Percentiles rank a stretch among this genome's conserved stretches.
phyloP scores from a whole-genome alignment of 2,797 vertebrate genomes.

The Typhlichthys eigenmanni region DNA sequence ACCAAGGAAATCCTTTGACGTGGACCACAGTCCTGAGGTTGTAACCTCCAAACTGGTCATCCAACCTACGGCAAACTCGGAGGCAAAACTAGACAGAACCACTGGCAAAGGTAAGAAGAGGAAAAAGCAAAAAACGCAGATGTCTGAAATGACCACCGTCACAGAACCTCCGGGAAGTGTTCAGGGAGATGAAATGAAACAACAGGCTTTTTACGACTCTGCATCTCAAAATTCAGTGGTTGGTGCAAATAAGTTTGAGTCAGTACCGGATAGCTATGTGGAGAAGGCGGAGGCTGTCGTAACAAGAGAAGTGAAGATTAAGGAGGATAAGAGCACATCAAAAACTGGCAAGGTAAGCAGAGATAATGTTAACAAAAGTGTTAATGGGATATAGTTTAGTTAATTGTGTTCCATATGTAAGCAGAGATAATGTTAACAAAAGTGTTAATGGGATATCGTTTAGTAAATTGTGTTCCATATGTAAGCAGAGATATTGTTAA shows the following conservation, averaged over 20 bases:
- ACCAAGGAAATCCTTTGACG: constrained; percentile 3
- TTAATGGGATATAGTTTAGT: too few relatives aligned
- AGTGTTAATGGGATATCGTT: too few relatives aligned
- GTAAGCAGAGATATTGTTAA: too few relatives aligned
- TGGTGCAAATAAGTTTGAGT: constrained; percentile 38
- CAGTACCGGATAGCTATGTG: constrained; percentile 37
- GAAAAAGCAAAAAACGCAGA: constrained; percentile 19
- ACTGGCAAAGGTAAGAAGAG: constrained; percentile 36
- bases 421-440: too few relatives aligned
- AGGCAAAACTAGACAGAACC: constrained; percentile 15
- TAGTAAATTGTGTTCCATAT: too few relatives aligned
- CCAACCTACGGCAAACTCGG: constrained; percentile 3
- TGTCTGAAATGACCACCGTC: not conserved
- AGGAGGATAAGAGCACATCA: constrained; percentile 24
- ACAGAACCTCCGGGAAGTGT: constrained; percentile 14
- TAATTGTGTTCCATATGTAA: too few relatives aligned
- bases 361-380: too few relatives aligned
- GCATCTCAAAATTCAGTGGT: constrained; percentile 17
- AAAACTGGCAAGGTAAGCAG: constrained; percentile 64
- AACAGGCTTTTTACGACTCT: constrained; percentile 23
- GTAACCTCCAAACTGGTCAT: constrained; percentile 2
- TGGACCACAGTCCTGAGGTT: constrained; percentile 1
- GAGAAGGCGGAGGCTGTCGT: constrained; percentile 42
- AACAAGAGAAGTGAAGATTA: constrained; percentile 10
- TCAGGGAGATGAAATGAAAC: constrained; percentile 23